Base-by-base conservation (phyloP, 2,888 invertebrate genomes). In the Timandra comae region DNA sequence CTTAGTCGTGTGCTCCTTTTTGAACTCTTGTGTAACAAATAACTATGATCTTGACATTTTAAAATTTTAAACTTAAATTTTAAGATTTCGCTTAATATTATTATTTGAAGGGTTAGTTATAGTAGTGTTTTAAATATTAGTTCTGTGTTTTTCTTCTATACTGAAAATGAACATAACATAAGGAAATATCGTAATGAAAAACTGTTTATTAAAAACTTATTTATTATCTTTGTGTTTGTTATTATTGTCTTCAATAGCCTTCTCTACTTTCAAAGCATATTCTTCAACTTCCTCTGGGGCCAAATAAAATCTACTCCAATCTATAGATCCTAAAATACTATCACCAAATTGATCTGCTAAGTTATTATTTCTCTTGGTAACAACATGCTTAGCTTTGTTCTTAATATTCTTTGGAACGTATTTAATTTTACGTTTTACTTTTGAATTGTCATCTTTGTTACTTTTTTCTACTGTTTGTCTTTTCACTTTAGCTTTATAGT, bases 251-350 rank as follows among this genome's bases (percentile, higher is more conserved):
- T 74, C 70, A 20, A 74, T 45, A 22, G 61, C 47, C 28, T 59
- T 46, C 23, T 74, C 67, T 2, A 58, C 49, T 16, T 46, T 44
- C 1, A 70, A 11, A 10, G 58, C 43, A 19, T 52, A 52, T 31
- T 63, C 52, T 27, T 59, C 63, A 2, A 74, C 54, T 29, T 74
- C 69, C 35, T 61, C 56, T 6, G 65, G 57, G 0, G 56, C 39
- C 3, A 62, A 27, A 35, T 44, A 34, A 12, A 56, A 38, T 3
- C 38, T 36, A 12, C 42, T 41, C 13, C 45, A 45, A 27, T 36
- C 33, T 12, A 37, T 43, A n/a, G 44, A 45, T 13, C 51, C 46
- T 7, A 27, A 2, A 30, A 43, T 47, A 2, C 11, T 19, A 3
- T 49, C 34, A 9, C 23, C 40, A 12, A 36, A 23, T 5, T 34